A percentile compares a stretch with the other conserved stretches of the same genome.
These are phyloP conservation scores for Myiagra hebetior DNA, from an alignment of 2,113 vertebrate species.

Conservation along the genomic window DNA sequence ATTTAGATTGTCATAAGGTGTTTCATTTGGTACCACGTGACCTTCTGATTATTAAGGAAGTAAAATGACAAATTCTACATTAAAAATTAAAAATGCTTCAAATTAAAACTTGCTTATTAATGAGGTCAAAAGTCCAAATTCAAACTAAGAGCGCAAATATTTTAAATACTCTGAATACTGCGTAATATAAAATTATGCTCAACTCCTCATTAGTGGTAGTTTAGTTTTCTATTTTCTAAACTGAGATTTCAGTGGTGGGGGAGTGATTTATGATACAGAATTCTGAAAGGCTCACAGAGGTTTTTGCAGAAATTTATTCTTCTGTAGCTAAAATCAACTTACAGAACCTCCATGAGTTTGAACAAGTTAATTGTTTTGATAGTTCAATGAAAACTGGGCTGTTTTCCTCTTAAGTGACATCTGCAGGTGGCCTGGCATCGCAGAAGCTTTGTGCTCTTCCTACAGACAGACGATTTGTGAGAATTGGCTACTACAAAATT, in stretches of 20 bases:
- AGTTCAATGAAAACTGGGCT: background rate
- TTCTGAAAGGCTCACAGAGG: background rate
- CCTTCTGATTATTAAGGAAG: background rate
- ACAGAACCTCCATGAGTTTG: background rate
- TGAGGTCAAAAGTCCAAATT: background rate
- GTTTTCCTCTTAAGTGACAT: background rate
- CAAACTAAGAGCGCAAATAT: background rate
- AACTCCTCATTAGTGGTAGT: background rate
- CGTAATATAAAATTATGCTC: background rate
- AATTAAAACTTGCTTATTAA: background rate
- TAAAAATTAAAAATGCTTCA: conserved; percentile 2
- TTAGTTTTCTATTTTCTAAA: background rate
- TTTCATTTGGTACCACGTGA: background rate
- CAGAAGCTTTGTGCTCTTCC: background rate
- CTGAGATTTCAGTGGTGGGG: background rate
- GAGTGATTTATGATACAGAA: background rate
- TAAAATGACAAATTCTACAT: background rate
- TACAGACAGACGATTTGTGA: background rate
- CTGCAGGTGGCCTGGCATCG: background rate
- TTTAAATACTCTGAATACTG: background rate
- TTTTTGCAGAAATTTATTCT: background rate
- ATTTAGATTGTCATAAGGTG: background rate
- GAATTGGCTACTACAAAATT: background rate
- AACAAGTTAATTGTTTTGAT: background rate
- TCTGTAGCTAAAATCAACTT: background rate